Evolutionary conservation across 1,140 invertebrate species (phyloP).

Genomic region (Macrobrachium nipponense): DNA sequence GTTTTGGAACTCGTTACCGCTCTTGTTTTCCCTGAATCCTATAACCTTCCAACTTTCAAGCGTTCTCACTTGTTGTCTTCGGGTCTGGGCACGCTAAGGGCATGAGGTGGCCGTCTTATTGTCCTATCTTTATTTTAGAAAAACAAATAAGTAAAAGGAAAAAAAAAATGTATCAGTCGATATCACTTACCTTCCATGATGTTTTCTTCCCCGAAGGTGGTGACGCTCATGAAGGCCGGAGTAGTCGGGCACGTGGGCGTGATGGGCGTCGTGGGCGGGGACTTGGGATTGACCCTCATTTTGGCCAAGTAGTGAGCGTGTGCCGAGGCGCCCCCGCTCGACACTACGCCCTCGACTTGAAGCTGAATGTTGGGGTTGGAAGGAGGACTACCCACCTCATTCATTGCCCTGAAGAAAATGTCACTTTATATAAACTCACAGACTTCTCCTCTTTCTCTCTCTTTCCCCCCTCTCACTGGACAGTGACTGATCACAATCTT

Average conservation of each 20-base stretch:
- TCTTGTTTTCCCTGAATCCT: no score
- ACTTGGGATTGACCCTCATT: constrained; percentile 39
- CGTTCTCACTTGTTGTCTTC: no score
- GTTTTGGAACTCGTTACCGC: no score
- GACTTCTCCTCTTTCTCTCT: no score
- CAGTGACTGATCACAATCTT: no score
- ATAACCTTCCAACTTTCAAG: no score
- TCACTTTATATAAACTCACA: background rate
- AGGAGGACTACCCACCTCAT: background rate
- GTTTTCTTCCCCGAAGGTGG: constrained; percentile 40
- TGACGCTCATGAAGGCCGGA: constrained; percentile 20
- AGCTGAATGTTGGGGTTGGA: background rate
- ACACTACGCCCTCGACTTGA: background rate
- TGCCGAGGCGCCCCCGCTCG: constrained; percentile 18
- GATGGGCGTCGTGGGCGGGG: constrained; percentile 41
- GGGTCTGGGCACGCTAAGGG: no score
- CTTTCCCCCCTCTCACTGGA: no score
- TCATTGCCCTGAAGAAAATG: background rate
- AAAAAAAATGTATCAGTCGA: background rate
- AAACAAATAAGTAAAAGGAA: background rate
- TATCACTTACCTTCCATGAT: constrained; percentile 44
- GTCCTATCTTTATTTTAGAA: background rate
- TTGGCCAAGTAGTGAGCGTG: constrained; percentile 48
- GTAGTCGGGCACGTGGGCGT: constrained; percentile 14
- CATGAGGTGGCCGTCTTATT: no score